phyloP scores from a whole-genome alignment of 2,797 vertebrate species.

The Naso thynnoides region DNA sequence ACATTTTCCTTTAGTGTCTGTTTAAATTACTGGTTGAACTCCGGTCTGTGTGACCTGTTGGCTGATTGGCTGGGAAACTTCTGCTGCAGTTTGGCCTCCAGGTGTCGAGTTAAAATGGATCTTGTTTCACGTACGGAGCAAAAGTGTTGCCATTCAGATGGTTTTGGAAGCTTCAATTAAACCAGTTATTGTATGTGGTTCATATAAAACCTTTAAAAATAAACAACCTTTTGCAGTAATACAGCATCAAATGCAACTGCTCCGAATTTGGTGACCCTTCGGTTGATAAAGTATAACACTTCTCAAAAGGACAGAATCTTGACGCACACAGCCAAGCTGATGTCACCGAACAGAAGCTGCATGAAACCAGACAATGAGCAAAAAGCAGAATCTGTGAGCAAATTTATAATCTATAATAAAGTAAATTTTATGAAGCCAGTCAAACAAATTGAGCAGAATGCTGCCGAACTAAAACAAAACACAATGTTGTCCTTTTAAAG shows the following conservation, averaged over 20 bases:
- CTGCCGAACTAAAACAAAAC: too few species aligned
- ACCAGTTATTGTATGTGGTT: background rate
- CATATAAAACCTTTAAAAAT: too few species aligned
- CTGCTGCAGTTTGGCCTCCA: background rate
- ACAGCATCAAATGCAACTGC: too few species aligned
- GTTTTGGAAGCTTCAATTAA: background rate
- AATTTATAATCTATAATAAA: too few species aligned
- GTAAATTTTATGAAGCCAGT: too few species aligned
- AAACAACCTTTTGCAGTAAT: too few species aligned
- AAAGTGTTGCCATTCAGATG: background rate
- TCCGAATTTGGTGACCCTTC: too few species aligned
- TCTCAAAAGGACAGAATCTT: too few species aligned
- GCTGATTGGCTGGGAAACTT: conserved; percentile 1
- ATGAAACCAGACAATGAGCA: background rate
- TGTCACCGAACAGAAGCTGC: background rate
- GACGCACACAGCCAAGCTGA: background rate
- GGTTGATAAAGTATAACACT: too few species aligned
- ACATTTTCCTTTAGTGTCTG: background rate
- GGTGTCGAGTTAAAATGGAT: conserved; percentile 14
- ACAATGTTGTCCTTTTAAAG: background rate
- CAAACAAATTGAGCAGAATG: too few species aligned
- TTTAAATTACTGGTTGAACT: background rate
- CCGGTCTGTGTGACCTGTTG: background rate
- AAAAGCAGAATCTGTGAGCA: too few species aligned
- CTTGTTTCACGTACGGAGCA: background rate